These are phyloP conservation scores for Acestrorhynchus altus DNA, from an alignment of 2,797 vertebrate genomes.

Conservation along the genomic window DNA sequence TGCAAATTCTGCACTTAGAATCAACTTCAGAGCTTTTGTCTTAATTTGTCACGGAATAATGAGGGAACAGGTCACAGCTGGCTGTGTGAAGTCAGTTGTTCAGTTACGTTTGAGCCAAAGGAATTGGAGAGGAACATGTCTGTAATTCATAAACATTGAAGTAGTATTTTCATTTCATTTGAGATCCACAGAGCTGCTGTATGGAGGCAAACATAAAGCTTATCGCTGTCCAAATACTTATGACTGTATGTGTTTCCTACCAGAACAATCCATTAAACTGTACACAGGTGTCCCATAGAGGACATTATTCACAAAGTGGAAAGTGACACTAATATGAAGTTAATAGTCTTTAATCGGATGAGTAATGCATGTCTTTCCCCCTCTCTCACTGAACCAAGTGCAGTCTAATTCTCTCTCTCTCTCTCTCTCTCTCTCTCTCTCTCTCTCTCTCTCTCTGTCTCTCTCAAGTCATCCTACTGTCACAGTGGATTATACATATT, in stretches of 20 bases:
- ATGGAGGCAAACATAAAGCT: too few relatives aligned
- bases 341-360: constrained; percentile 55
- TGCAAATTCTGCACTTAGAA: too few relatives aligned
- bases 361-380: constrained; percentile 7
- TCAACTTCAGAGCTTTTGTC: too few relatives aligned
- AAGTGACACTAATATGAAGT: constrained; percentile 44
- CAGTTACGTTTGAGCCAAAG: too few relatives aligned
- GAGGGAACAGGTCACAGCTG: too few relatives aligned
- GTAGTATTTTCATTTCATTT: too few relatives aligned
- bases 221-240: too few relatives aligned
- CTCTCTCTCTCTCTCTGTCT: constrained; percentile 53
- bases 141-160: too few relatives aligned
- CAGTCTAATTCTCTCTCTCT: constrained; percentile 25
- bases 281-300: not conserved
- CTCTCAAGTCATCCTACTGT: constrained; percentile 32
- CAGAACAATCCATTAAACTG: not conserved
- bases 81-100: too few relatives aligned
- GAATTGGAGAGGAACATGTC: too few relatives aligned
- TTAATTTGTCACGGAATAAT: too few relatives aligned
- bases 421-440: constrained; percentile 20
- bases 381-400: constrained; percentile 11
- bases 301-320: constrained; percentile 26
- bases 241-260: not conserved
- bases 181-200: too few relatives aligned
- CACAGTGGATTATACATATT: constrained; percentile 59